These are phyloP conservation scores for Protobothrops mucrosquamatus DNA, from an alignment of 2,113 vertebrate genomes.

Conservation along the genomic window DNA sequence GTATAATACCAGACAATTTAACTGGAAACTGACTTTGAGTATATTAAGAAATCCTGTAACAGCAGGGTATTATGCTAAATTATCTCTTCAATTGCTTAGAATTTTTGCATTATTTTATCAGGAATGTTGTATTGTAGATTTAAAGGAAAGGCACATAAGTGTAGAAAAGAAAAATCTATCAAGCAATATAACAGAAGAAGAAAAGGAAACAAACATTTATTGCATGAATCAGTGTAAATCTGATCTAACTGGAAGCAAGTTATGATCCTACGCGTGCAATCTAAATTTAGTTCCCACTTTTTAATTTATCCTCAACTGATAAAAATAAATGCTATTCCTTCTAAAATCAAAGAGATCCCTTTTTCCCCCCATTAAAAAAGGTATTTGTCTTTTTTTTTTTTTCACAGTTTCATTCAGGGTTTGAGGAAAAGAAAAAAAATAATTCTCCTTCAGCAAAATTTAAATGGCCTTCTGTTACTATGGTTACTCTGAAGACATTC, in stretches of 20 bases:
- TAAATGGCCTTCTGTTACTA: constrained; percentile 61
- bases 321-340: constrained; percentile 21
- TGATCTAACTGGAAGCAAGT: not conserved
- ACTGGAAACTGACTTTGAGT: not conserved
- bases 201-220: constrained; percentile 12
- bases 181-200: not conserved
- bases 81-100: not conserved
- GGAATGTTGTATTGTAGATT: not conserved
- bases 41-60: not conserved
- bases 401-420: constrained; percentile 39
- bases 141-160: not conserved
- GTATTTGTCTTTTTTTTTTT: not conserved
- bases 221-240: constrained; percentile 17
- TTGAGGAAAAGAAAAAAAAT: constrained; percentile 47
- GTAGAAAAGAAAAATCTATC: fast-evolving
- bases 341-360: not conserved
- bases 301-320: constrained; percentile 26
- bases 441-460: constrained; percentile 62
- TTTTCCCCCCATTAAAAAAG: constrained; percentile 3
- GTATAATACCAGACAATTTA: not conserved
- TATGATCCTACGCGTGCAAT: not conserved
- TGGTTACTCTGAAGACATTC: constrained; percentile 64
- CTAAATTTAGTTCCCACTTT: constrained; percentile 19
- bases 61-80: not conserved
- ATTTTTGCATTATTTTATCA: not conserved